A percentile compares a stretch with the other conserved stretches of the same genome.
These are phyloP conservation scores for Diorhabda sublineata DNA, from an alignment of 1,140 invertebrate genomes.

Conservation along the genomic window DNA sequence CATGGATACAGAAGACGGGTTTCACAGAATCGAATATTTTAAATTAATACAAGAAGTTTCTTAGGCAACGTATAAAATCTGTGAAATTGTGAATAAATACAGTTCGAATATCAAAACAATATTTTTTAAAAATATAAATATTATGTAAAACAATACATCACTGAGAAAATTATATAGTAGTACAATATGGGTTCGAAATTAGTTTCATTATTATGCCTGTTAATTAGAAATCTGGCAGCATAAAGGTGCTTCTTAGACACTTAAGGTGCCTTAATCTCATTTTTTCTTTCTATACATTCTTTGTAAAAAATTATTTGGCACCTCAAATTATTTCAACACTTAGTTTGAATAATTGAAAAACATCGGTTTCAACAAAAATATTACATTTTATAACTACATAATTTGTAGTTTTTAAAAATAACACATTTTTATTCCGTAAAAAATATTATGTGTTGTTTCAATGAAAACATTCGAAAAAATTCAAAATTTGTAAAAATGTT, in stretches of 20 bases:
- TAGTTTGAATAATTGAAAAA: constrained; percentile 13
- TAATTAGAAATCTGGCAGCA: constrained; percentile 13
- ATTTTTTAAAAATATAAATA: not conserved
- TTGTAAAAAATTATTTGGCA: constrained; percentile 11
- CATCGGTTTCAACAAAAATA: constrained; percentile 6
- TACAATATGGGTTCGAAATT: not conserved
- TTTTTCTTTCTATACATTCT: constrained; percentile 11
- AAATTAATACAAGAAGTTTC: too few relatives aligned
- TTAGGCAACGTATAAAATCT: not conserved
- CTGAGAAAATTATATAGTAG: constrained; percentile 3
- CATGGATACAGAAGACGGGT: too few relatives aligned
- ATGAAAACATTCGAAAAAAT: constrained; percentile 6
- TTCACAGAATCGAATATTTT: too few relatives aligned
- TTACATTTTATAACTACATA: not conserved
- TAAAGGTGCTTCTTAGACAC: constrained; percentile 13
- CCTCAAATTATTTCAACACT: constrained; percentile 16
- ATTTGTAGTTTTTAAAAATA: constrained; percentile 3
- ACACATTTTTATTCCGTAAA: not conserved
- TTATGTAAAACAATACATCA: not conserved
- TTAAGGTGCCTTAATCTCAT: constrained; percentile 19
- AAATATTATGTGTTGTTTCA: not conserved
- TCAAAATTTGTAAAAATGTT: constrained; percentile 15
- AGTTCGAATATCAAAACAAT: not conserved
- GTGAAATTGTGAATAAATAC: not conserved
- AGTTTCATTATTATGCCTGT: constrained; percentile 10